Base-by-base conservation (phyloP, 2,888 invertebrate species). In the Exocentrus adspersus region DNA sequence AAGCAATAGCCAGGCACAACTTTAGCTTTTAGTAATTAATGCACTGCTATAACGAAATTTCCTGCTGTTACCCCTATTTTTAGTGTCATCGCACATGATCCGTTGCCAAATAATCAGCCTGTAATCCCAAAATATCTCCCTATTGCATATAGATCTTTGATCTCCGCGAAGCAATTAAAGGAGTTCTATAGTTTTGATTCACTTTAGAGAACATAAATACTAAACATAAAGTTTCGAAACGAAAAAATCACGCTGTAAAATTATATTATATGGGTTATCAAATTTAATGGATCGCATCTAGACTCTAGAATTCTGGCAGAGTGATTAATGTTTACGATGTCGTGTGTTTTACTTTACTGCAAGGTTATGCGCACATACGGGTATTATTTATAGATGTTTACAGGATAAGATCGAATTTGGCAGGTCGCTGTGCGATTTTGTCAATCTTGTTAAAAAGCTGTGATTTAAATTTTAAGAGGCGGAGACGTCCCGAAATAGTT, bases 301-400 rank as follows among this genome's bases (percentile, higher is more conserved):
- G 43, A 42, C 54, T 17, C 43, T 20, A 4, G 41, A 42, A 42
- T 54, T 41, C 19, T 42, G 30, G 16, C 17, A 6, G 3, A 4
- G 24, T 24, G 21, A 24, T n/a, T 53, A 54, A 54, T 20, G 14
- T 42, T 54, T 24, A n/a, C n/a, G n/a, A n/a, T n/a, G 12, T 6
- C 9, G 14, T 28, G 28, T 24, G n/a, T 43, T 24, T 43, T 30
- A n/a, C n/a, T 54, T 43, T 43, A 14, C 4, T 16, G 12, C 54
- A 45, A 54, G 54, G 54, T 54, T n/a, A n/a, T n/a, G n/a, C n/a
- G n/a, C 37, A 24, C 3, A 17, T 28, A 54, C 42, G 43, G n/a
- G n/a, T n/a, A n/a, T n/a, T 54, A 54, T 54, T 54, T 54, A 19
- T 54, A 21, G 14, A 5, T 30, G 50, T 50, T 50, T 50, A 37